These are phyloP conservation scores for Trichomycterus rosablanca DNA, from an alignment of 2,113 vertebrate genomes.

Conservation along the genomic window DNA sequence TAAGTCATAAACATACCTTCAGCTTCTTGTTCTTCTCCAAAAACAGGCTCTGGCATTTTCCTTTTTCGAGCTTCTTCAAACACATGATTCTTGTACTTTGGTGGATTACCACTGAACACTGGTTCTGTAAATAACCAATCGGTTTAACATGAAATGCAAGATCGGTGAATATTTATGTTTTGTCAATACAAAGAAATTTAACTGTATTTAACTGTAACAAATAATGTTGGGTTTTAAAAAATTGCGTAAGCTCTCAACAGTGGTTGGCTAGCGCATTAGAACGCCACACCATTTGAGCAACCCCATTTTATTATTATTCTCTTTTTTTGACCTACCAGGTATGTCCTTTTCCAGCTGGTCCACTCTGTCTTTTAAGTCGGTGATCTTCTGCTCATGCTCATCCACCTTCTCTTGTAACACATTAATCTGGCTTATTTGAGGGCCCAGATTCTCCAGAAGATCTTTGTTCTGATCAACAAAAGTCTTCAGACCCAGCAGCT, in stretches of 20 bases:
- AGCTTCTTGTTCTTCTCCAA: constrained; percentile 28
- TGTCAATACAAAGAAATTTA: too few species aligned
- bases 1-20: constrained; percentile 31
- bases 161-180: not conserved
- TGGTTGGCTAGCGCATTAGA: not conserved
- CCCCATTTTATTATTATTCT: not conserved
- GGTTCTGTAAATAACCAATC: constrained; percentile 42
- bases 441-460: constrained; percentile 43
- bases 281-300: not conserved
- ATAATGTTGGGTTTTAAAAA: too few species aligned
- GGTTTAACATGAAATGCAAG: not conserved
- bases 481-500: constrained; percentile 30
- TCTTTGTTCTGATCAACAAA: constrained; percentile 52
- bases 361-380: constrained; percentile 32
- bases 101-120: constrained; percentile 6
- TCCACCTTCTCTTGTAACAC: constrained; percentile 40
- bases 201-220: too few species aligned
- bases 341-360: constrained; percentile 36
- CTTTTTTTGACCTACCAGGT: constrained; percentile 36
- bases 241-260: too few species aligned
- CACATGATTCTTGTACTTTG: constrained; percentile 50
- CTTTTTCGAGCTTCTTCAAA: constrained; percentile 36
- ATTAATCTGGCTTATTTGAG: constrained; percentile 42
- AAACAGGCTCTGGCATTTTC: constrained; percentile 39
- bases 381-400: constrained; percentile 43